phyloP scores from a whole-genome alignment of 30 jellyfish, hydroid and myxozoan species.

The Hydractinia symbiolongicarpus region DNA sequence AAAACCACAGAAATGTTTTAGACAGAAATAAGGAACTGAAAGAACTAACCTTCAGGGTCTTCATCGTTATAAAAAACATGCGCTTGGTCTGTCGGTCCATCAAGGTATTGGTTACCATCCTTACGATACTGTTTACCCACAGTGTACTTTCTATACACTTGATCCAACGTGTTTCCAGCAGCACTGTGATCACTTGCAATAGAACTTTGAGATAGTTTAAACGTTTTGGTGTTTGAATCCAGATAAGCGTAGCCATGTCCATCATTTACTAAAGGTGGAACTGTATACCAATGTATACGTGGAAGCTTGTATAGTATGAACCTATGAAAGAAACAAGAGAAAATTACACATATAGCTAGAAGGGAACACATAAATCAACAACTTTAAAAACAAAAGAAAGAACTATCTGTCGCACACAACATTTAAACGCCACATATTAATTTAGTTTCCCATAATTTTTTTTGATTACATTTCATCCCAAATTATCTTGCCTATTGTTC shows the following conservation, averaged over 20 bases:
- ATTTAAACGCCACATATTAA: too few species aligned
- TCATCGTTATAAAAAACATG: slow-evolving; percentile 86
- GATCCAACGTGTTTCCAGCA: slow-evolving; percentile 76
- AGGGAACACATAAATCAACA: not conserved
- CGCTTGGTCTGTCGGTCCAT: slow-evolving; percentile 40
- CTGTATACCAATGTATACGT: slow-evolving; percentile 21
- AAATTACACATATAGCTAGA: not conserved
- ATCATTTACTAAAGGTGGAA: slow-evolving; percentile 45
- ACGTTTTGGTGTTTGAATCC: slow-evolving; percentile 58
- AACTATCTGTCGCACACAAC: not conserved
- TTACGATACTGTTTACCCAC: slow-evolving; percentile 19
- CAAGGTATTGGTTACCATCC: not conserved
- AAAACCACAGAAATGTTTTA: too few species aligned
- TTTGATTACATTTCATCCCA: too few species aligned
- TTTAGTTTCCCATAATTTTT: too few species aligned
- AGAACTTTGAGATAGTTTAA: slow-evolving; percentile 46
- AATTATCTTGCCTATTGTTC: too few species aligned
- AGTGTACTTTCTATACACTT: slow-evolving; percentile 49
- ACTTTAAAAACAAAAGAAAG: not conserved
- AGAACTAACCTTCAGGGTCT: slow-evolving; percentile 69
- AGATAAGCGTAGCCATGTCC: slow-evolving; percentile 80
- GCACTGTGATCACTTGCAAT: slow-evolving; percentile 55
- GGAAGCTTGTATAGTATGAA: slow-evolving; percentile 81
- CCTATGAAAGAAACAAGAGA: slow-evolving; percentile 11
- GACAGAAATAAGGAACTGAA: too few species aligned